These are phyloP conservation scores for Grantiella picta DNA, from an alignment of 2,113 vertebrate species.

Conservation along the genomic window DNA sequence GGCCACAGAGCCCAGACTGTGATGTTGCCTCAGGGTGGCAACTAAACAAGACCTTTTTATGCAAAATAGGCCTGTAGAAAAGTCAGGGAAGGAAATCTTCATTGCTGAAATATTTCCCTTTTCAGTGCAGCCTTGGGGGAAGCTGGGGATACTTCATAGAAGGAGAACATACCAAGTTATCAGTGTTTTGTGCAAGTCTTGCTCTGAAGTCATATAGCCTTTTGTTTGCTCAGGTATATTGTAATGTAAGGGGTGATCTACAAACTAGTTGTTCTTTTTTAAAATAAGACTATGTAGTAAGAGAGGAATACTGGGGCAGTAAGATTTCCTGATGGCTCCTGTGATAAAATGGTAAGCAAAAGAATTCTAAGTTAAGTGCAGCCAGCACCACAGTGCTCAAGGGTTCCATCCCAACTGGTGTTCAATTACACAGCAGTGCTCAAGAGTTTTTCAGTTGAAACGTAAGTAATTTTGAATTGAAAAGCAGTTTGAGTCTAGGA, in stretches of 20 bases:
- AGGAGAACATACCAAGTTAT: not conserved
- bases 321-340: not conserved
- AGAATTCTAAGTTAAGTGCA: not conserved
- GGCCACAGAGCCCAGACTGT: constrained; percentile 56
- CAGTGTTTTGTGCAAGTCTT: not conserved
- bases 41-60: not conserved
- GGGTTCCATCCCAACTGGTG: not conserved
- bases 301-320: not conserved
- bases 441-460: not conserved
- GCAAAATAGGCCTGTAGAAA: constrained; percentile 10
- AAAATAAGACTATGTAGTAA: not conserved
- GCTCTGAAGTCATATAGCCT: not conserved
- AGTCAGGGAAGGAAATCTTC: not conserved
- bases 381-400: not conserved
- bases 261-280: not conserved
- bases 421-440: not conserved
- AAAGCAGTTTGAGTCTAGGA: not conserved
- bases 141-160: not conserved
- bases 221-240: not conserved
- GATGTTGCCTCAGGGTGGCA: constrained; percentile 11
- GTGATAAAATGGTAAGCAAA: not conserved
- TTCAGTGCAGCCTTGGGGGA: not conserved
- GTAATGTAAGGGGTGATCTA: not conserved
- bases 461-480: not conserved
- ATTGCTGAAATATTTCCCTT: not conserved